A percentile compares a stretch with the other conserved stretches of the same genome.
These are phyloP conservation scores for Slavum lentiscoides DNA, from an alignment of 2,888 invertebrate genomes.

Conservation along the genomic window DNA sequence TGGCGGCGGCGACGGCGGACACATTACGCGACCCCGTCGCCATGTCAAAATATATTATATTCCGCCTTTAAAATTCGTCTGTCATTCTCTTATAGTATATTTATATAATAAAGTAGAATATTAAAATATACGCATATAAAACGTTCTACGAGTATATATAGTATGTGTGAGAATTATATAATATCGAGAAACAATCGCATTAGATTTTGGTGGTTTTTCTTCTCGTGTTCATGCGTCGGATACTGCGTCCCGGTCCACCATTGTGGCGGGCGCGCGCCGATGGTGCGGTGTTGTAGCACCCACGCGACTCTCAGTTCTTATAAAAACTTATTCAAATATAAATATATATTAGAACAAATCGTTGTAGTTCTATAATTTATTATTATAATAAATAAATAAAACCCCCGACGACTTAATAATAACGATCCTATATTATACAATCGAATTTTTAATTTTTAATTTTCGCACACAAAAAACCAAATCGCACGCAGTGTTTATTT, in stretches of 20 bases:
- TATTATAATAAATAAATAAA: conserved; percentile 7
- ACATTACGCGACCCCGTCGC: conserved; percentile 12
- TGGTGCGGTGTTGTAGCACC: neutral
- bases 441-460: conserved; percentile 13
- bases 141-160: neutral
- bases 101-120: neutral
- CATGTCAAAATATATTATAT: conserved; percentile 29
- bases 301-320: conserved; percentile 16
- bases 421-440: conserved; percentile 17
- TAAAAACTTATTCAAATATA: conserved; percentile 34
- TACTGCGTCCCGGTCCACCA: neutral
- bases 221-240: too few species aligned
- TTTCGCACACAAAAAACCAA: neutral
- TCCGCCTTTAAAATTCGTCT: neutral
- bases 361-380: neutral
- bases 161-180: conserved; percentile 11
- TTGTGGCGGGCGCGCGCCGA: too few species aligned
- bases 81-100: conserved; percentile 18
- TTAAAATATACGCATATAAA: neutral
- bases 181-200: conserved; percentile 29
- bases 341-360: neutral
- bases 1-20: neutral
- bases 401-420: neutral
- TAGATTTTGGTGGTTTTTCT: neutral
- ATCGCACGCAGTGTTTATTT: neutral